phyloP scores from a whole-genome alignment of 2,888 invertebrate species.

The Caenorhabditis zanzibari region DNA sequence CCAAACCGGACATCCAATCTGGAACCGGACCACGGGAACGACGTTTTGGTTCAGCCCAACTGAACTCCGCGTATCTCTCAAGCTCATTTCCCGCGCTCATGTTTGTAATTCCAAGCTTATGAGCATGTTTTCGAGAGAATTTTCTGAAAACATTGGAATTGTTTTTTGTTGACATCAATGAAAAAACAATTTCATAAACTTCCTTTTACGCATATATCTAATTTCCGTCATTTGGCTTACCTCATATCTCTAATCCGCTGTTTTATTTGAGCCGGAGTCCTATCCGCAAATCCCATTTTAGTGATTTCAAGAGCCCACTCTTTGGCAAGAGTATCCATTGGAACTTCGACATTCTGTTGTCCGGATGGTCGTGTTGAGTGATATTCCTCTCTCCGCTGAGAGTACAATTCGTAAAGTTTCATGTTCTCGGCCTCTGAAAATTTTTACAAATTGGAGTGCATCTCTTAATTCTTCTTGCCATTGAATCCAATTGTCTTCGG shows the following conservation, averaged over 20 bases:
- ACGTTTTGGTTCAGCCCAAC: slow-evolving; percentile 63
- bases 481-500: slow-evolving; percentile 66
- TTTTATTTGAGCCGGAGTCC: slow-evolving; percentile 64
- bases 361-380: slow-evolving; percentile 62
- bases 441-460: not conserved
- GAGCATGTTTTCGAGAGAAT: slow-evolving; percentile 64
- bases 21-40: slow-evolving; percentile 62
- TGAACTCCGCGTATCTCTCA: slow-evolving; percentile 55
- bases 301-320: slow-evolving; percentile 64
- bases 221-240: not conserved
- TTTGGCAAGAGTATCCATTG: slow-evolving; percentile 57
- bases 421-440: slow-evolving; percentile 63
- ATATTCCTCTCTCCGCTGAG: slow-evolving; percentile 51
- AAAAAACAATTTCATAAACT: too few relatives aligned
- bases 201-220: not conserved
- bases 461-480: slow-evolving; percentile 15
- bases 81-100: slow-evolving; percentile 44
- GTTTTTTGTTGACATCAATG: too few relatives aligned
- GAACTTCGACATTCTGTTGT: slow-evolving; percentile 61
- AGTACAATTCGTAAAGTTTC: slow-evolving; percentile 62
- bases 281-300: slow-evolving; percentile 61
- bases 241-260: slow-evolving; percentile 63
- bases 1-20: slow-evolving; percentile 64
- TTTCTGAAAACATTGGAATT: slow-evolving; percentile 31
- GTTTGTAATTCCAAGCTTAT: slow-evolving; percentile 59